phyloP scores from a whole-genome alignment of 2,113 vertebrate species.

The Vireo altiloquus region DNA sequence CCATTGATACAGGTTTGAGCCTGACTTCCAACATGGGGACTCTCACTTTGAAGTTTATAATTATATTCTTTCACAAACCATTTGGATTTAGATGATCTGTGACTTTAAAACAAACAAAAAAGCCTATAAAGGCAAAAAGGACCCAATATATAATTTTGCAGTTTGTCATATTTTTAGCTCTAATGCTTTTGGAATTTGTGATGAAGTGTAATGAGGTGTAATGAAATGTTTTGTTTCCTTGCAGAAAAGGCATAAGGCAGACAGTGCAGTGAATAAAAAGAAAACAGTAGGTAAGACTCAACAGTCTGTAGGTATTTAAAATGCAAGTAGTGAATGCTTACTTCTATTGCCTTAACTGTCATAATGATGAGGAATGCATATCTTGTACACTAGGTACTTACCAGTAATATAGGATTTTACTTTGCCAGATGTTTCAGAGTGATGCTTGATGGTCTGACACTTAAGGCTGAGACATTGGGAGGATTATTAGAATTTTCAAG shows the following conservation, averaged over 20 bases:
- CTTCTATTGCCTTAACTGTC: background rate
- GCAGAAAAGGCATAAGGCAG: conserved; percentile 97
- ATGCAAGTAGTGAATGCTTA: background rate
- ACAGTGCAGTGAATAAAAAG: conserved; percentile 97
- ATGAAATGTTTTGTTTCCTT: conserved; percentile 47
- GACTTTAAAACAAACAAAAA: background rate
- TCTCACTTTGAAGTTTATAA: background rate
- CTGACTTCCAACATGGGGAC: background rate
- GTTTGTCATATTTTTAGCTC: background rate
- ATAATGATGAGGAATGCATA: background rate
- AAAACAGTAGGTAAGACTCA: conserved; percentile 88
- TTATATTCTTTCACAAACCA: background rate
- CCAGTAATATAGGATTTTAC: background rate
- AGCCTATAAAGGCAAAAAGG: background rate
- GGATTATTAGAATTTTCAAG: background rate
- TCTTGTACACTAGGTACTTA: background rate
- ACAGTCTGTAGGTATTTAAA: background rate
- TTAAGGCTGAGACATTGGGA: background rate
- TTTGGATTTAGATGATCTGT: background rate
- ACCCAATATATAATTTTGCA: background rate
- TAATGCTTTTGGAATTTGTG: background rate
- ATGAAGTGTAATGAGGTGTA: background rate
- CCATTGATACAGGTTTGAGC: background rate
- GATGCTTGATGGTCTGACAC: background rate
- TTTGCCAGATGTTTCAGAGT: background rate